Evolutionary conservation across 2,888 invertebrate species (phyloP).

Genomic region (Latrodectus elegans): DNA sequence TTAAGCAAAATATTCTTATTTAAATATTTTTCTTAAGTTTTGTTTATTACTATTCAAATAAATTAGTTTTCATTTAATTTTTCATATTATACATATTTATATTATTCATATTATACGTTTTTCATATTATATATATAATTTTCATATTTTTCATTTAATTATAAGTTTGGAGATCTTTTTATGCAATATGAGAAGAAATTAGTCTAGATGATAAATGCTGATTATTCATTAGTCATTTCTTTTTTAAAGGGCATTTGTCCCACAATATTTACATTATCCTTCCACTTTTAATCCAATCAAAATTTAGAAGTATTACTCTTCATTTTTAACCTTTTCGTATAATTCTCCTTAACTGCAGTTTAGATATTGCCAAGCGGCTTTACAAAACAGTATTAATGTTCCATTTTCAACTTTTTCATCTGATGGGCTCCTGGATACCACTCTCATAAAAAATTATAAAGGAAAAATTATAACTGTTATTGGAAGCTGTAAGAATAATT

Average conservation of each 20-base stretch:
- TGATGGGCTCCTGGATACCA: constrained; percentile 81
- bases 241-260: background rate
- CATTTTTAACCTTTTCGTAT: background rate
- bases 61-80: no score
- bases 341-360: constrained; percentile 1
- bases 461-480: constrained; percentile 84
- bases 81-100: no score
- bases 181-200: no score
- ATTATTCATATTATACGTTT: no score
- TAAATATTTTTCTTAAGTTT: no score
- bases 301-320: background rate
- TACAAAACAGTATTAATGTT: constrained; percentile 80
- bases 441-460: constrained; percentile 79
- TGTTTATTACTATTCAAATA: no score
- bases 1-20: no score
- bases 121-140: no score
- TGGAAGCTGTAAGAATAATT: constrained; percentile 81
- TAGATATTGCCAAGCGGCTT: constrained; percentile 86
- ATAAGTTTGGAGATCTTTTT: no score
- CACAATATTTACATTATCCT: background rate
- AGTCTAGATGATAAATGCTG: background rate
- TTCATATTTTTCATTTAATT: no score
- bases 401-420: constrained; percentile 86
- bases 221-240: background rate
- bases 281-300: background rate